Evolutionary conservation across 1,140 invertebrate species (phyloP).

Genomic region (Radopholus similis): DNA sequence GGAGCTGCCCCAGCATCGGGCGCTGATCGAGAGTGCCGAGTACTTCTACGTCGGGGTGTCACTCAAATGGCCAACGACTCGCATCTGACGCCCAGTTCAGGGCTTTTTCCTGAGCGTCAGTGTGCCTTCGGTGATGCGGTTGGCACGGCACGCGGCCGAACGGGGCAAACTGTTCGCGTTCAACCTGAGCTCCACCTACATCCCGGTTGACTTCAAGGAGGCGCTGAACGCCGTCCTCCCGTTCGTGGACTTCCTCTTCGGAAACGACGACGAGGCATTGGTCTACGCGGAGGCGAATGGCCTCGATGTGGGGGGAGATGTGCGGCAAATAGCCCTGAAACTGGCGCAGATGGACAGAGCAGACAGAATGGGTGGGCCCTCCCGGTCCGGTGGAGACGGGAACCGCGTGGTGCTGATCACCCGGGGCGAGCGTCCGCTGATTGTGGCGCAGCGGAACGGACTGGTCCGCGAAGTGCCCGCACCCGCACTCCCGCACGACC

Average conservation of each 20-base stretch:
- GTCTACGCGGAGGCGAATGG: conserved; percentile 49
- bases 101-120: conserved; percentile 94
- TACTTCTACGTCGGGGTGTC: conserved; percentile 77
- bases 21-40: conserved; percentile 74
- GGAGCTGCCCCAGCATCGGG: conserved; percentile 71
- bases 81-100: too few species aligned
- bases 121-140: conserved; percentile 75
- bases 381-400: conserved; percentile 32
- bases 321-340: conserved; percentile 74
- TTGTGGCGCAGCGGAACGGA: conserved; percentile 71
- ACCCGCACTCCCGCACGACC: conserved; percentile 67
- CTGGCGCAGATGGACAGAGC: conserved; percentile 64
- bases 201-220: conserved; percentile 82
- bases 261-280: conserved; percentile 77
- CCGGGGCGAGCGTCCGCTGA: conserved; percentile 78
- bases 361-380: neutral
- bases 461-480: conserved; percentile 74
- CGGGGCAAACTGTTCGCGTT: conserved; percentile 77
- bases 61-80: conserved; percentile 72
- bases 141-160: conserved; percentile 73
- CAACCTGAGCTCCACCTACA: conserved; percentile 93
- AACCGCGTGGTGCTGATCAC: conserved; percentile 81
- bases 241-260: conserved; percentile 91
- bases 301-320: conserved; percentile 66
- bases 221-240: conserved; percentile 77